Percentiles rank a stretch among this genome's conserved stretches.
Conservation (phyloP, 2,797 vertebrate species). For the Sarcoramphus papa region DNA sequence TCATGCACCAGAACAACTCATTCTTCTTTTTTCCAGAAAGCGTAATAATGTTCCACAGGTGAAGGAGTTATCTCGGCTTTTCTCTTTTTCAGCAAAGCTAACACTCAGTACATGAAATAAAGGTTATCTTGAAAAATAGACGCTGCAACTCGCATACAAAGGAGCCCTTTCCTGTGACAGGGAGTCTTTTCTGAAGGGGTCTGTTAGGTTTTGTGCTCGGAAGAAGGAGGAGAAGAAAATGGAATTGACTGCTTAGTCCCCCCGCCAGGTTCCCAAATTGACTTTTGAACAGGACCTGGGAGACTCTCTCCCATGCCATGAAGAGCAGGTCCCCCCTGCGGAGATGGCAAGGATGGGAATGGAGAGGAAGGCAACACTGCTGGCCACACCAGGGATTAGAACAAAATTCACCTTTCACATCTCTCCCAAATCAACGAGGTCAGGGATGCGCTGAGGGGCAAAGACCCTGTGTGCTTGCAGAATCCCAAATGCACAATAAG, state of each 20-base stretch:
- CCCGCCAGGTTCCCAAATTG: not conserved
- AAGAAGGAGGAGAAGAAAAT: not conserved
- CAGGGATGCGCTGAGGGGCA: not conserved
- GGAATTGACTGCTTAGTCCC: not conserved
- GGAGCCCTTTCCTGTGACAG: constrained; percentile 19
- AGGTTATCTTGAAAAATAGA: constrained; percentile 61
- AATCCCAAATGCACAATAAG: not conserved
- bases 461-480: no score
- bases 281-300: not conserved
- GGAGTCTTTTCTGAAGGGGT: constrained; percentile 19
- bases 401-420: not conserved
- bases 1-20: constrained; percentile 19
- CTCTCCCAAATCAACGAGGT: not conserved
- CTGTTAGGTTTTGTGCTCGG: not conserved
- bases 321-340: not conserved
- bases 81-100: constrained; percentile 50
- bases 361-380: not conserved
- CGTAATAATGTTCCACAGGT: constrained; percentile 53
- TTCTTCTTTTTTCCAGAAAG: constrained; percentile 23
- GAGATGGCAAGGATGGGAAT: not conserved
- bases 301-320: not conserved
- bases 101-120: constrained; percentile 60
- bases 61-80: constrained; percentile 54
- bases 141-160: constrained; percentile 28
- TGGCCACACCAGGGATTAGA: not conserved